These are phyloP conservation scores for Drosophila pegasa DNA, from an alignment of 2,888 invertebrate species.

Conservation along the genomic window DNA sequence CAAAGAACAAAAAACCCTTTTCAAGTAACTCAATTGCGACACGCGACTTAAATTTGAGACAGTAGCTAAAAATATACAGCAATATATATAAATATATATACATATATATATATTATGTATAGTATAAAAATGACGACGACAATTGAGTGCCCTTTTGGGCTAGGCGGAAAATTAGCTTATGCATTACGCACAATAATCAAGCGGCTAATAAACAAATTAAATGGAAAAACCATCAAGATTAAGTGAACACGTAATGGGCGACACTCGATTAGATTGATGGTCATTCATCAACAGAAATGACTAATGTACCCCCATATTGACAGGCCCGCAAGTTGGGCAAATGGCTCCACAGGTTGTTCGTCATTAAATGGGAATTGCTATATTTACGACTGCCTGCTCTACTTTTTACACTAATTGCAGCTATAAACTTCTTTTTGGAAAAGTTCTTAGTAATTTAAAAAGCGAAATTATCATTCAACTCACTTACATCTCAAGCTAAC, in stretches of 20 bases:
- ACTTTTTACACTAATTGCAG: neutral
- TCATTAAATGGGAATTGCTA: neutral
- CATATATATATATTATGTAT: neutral
- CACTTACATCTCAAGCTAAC: no score
- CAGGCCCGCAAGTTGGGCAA: neutral
- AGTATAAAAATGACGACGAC: slow-evolving; percentile 43
- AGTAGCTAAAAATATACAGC: slow-evolving; percentile 6
- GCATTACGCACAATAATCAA: slow-evolving; percentile 34
- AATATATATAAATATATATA: neutral
- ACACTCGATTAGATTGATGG: slow-evolving; percentile 12
- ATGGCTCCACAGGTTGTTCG: slow-evolving; percentile 2
- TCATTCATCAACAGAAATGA: neutral
- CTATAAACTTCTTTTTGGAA: no score
- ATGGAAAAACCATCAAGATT: slow-evolving; percentile 40
- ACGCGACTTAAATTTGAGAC: slow-evolving; percentile 52
- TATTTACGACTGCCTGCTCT: no score
- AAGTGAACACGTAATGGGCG: slow-evolving; percentile 18
- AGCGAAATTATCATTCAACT: no score
- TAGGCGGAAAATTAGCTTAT: slow-evolving; percentile 41
- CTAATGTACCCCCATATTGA: neutral
- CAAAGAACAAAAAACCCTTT: slow-evolving; percentile 21
- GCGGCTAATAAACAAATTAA: slow-evolving; percentile 39
- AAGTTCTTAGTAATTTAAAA: no score
- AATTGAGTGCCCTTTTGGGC: slow-evolving; percentile 49
- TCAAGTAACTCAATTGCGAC: slow-evolving; percentile 39